phyloP scores from a whole-genome alignment of 2,797 vertebrate species.

The Pristis pectinata region DNA sequence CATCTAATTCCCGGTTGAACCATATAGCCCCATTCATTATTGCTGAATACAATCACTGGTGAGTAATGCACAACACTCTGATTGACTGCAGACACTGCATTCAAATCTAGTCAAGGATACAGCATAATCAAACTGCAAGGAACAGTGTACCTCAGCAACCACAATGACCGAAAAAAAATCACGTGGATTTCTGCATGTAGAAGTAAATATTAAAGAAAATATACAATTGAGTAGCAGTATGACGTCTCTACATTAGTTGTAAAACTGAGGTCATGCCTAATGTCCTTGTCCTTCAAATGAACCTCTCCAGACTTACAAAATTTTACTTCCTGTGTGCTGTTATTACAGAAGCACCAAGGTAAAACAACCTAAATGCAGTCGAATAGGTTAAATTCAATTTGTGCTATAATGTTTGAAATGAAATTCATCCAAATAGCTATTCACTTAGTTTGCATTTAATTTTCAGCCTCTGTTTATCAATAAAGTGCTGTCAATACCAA shows the following conservation, averaged over 20 bases:
- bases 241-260: neutral
- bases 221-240: neutral
- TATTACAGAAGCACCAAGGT: neutral
- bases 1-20: neutral
- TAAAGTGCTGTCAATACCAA: neutral
- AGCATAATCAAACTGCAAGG: neutral
- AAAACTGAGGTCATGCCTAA: neutral
- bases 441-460: neutral
- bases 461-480: neutral
- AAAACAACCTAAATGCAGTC: neutral
- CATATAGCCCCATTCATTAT: neutral
- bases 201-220: neutral
- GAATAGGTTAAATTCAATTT: neutral
- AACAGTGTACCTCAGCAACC: neutral
- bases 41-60: neutral
- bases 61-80: neutral
- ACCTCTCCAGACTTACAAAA: neutral
- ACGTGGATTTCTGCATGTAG: neutral
- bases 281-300: slow-evolving; percentile 3
- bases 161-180: neutral
- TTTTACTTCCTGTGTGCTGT: neutral
- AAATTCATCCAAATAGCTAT: neutral
- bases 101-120: neutral
- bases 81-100: neutral
- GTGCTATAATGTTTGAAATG: neutral